phyloP scores from a whole-genome alignment of 2,888 invertebrate genomes.

The Plemyria rubiginata region DNA sequence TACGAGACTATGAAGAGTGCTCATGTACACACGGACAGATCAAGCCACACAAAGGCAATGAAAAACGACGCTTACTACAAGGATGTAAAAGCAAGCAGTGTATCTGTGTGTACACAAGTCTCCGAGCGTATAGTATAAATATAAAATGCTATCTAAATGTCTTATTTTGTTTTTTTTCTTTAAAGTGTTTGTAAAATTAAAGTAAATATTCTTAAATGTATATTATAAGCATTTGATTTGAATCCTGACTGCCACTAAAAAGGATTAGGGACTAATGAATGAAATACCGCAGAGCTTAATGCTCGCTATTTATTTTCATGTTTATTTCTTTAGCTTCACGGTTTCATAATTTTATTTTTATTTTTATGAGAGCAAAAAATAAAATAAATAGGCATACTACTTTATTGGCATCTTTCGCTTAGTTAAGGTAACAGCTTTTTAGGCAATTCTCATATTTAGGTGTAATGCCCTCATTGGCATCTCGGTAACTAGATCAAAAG shows the following conservation, averaged over 20 bases:
- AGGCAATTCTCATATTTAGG: no score
- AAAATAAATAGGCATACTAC: no score
- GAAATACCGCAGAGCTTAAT: conserved; percentile 14
- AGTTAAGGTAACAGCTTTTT: no score
- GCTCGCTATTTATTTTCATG: neutral
- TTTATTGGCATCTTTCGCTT: no score
- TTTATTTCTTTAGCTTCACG: neutral
- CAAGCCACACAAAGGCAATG: no score
- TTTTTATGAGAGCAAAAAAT: no score
- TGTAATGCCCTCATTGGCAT: no score
- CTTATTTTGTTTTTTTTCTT: conserved; percentile 11
- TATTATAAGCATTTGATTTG: conserved; percentile 2
- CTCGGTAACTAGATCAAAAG: no score
- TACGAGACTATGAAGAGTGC: conserved; percentile 43
- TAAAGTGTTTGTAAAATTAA: neutral
- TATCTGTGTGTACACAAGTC: conserved; percentile 24
- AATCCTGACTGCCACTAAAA: conserved; percentile 2
- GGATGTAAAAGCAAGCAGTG: no score
- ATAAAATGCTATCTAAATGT: conserved; percentile 34
- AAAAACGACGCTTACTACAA: no score
- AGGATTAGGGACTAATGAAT: conserved; percentile 14
- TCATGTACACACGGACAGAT: conserved; percentile 29
- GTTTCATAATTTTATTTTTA: neutral
- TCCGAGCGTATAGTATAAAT: conserved; percentile 18
- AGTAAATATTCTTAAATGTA: conserved; percentile 6